phyloP scores from a whole-genome alignment of 2,797 vertebrate genomes.

The Pitangus sulphuratus region DNA sequence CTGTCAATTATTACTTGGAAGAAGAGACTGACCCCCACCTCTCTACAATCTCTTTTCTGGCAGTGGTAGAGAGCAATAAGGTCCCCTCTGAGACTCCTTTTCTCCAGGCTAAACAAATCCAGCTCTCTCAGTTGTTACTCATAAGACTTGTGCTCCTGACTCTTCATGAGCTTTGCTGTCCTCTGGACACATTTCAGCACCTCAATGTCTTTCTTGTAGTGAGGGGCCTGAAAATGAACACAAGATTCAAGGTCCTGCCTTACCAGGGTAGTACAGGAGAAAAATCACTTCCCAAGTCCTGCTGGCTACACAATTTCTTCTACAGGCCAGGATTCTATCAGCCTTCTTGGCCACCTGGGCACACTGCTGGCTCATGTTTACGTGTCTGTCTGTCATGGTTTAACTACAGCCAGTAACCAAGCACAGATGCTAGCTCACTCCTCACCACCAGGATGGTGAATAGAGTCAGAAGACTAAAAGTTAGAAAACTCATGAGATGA shows the following conservation, averaged over 20 bases:
- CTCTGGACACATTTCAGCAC: accelerated
- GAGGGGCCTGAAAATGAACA: not conserved
- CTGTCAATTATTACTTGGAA: not conserved
- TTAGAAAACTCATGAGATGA: not conserved
- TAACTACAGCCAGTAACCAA: not conserved
- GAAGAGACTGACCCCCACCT: accelerated
- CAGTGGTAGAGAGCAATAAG: not conserved
- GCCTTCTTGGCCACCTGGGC: not conserved
- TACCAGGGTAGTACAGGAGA: not conserved
- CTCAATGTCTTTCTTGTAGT: not conserved
- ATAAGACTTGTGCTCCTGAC: not conserved
- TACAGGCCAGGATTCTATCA: not conserved
- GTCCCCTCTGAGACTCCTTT: not conserved
- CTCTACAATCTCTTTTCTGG: not conserved
- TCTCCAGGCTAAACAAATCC: not conserved
- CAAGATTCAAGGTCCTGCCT: not conserved
- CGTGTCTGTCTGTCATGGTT: not conserved
- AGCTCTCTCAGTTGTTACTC: not conserved
- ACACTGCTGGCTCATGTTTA: not conserved
- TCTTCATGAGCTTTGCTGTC: not conserved
- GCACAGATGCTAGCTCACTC: accelerated
- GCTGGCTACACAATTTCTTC: not conserved
- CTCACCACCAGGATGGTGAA: not conserved
- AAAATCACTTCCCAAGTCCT: not conserved
- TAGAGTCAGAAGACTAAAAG: not conserved